Conservation (phyloP, 23 tunicate genomes). For the Clavelina lepadiformis region DNA sequence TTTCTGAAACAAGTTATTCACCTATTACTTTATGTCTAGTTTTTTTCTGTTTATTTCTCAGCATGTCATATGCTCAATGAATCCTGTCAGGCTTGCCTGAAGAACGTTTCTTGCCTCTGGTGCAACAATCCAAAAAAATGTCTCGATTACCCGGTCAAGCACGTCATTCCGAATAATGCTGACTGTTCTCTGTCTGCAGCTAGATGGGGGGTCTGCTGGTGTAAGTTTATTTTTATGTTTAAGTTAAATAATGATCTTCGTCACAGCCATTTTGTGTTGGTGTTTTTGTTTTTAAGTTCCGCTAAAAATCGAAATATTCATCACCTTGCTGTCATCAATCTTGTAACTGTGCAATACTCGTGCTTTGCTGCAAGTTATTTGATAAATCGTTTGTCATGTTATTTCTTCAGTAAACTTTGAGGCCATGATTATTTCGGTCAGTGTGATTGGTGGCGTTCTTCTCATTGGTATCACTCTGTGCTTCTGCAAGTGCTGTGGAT, state of each 20-base stretch:
- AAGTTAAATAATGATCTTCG: too few species aligned
- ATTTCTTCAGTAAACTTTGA: slow-evolving; percentile 76
- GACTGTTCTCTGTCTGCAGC: slow-evolving; percentile 65
- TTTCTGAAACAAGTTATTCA: too few species aligned
- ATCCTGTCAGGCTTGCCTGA: slow-evolving; percentile 53
- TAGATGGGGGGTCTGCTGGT: slow-evolving; percentile 97
- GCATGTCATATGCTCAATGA: slow-evolving; percentile 41
- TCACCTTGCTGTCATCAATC: too few species aligned
- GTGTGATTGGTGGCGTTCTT: slow-evolving; percentile 69
- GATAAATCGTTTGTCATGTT: neutral
- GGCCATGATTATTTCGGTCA: slow-evolving; percentile 74
- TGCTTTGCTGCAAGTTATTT: too few species aligned
- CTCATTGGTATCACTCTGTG: slow-evolving; percentile 75
- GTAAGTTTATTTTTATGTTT: too few species aligned
- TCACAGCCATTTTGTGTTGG: too few species aligned
- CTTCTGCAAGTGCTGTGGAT: slow-evolving; percentile 84
- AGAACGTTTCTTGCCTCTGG: slow-evolving; percentile 71
- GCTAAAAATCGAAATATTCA: too few species aligned
- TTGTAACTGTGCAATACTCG: too few species aligned
- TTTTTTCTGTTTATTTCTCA: too few species aligned
- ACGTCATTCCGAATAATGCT: slow-evolving; percentile 44
- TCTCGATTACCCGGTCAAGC: slow-evolving; percentile 65
- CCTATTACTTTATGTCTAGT: too few species aligned
- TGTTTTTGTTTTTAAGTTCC: too few species aligned
- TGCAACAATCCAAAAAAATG: slow-evolving; percentile 51